Conservation (phyloP, 2,113 vertebrate genomes). For the Synchiropus splendidus region DNA sequence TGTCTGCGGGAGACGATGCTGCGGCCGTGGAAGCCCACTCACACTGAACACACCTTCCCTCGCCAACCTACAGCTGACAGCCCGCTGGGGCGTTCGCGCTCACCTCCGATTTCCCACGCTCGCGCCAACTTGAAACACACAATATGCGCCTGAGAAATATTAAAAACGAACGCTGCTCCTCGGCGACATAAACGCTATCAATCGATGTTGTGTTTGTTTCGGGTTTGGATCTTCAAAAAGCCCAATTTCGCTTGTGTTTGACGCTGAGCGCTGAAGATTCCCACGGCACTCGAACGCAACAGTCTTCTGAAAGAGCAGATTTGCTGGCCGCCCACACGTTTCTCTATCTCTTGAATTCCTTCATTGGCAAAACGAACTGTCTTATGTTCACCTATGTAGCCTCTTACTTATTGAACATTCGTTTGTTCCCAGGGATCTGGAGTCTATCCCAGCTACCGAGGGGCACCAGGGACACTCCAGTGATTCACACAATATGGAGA, state of each 20-base stretch:
- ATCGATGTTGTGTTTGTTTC: too few relatives aligned
- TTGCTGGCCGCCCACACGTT: slow-evolving; percentile 19
- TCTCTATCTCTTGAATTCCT: slow-evolving; percentile 2
- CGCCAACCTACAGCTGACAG: slow-evolving; percentile 27
- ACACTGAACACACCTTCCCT: slow-evolving; percentile 56
- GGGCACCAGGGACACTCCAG: too few relatives aligned
- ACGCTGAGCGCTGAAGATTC: neutral
- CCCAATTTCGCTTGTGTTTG: neutral
- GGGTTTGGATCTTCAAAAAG: too few relatives aligned
- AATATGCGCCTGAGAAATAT: too few relatives aligned
- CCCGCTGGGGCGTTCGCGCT: slow-evolving; percentile 34
- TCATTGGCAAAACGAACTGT: neutral
- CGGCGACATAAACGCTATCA: too few relatives aligned
- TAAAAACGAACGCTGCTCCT: too few relatives aligned
- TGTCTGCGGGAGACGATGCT: slow-evolving; percentile 9
- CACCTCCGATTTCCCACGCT: neutral
- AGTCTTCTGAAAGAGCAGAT: slow-evolving; percentile 26
- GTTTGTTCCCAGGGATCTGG: too few relatives aligned
- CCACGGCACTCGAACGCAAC: slow-evolving; percentile 4
- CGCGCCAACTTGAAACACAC: too few relatives aligned
- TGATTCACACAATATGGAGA: too few relatives aligned
- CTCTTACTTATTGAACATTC: too few relatives aligned
- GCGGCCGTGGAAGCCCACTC: slow-evolving; percentile 31
- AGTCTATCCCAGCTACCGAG: too few relatives aligned
- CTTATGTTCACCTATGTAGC: neutral